Conservation (phyloP, 2,797 vertebrate species). For the Myripristis murdjan region DNA sequence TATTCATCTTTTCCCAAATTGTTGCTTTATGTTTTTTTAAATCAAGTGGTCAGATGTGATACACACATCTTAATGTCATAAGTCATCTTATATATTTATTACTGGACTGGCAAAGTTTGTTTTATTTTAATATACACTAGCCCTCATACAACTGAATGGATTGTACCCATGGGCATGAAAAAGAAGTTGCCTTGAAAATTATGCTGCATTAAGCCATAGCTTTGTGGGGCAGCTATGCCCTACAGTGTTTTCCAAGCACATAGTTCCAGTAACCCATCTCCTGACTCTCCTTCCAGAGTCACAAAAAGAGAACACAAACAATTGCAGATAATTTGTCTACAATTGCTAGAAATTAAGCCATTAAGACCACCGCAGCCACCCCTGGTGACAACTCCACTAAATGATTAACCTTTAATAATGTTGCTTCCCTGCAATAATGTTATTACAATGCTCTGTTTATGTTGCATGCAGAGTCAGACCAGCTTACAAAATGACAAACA, state of each 20-base stretch:
- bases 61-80: background rate
- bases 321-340: constrained; percentile 75
- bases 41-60: background rate
- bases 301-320: constrained; percentile 66
- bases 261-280: constrained; percentile 52
- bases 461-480: constrained; percentile 15
- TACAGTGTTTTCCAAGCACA: constrained; percentile 50
- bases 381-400: constrained; percentile 69
- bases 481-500: constrained; percentile 16
- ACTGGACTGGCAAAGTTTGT: background rate
- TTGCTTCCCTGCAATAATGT: constrained; percentile 47
- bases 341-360: constrained; percentile 78
- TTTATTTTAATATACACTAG: background rate
- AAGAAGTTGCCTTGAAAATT: constrained; percentile 67
- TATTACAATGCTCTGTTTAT: constrained; percentile 8
- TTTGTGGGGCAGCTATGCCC: constrained; percentile 52
- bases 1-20: background rate
- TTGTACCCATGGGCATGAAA: constrained; percentile 16
- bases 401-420: constrained; percentile 72
- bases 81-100: background rate
- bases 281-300: constrained; percentile 59
- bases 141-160: background rate
- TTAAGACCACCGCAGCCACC: constrained; percentile 72
- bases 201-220: constrained; percentile 51
- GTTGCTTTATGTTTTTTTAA: background rate